Conservation (phyloP, 2,888 invertebrate species). For the Pardosa pseudoannulata region DNA sequence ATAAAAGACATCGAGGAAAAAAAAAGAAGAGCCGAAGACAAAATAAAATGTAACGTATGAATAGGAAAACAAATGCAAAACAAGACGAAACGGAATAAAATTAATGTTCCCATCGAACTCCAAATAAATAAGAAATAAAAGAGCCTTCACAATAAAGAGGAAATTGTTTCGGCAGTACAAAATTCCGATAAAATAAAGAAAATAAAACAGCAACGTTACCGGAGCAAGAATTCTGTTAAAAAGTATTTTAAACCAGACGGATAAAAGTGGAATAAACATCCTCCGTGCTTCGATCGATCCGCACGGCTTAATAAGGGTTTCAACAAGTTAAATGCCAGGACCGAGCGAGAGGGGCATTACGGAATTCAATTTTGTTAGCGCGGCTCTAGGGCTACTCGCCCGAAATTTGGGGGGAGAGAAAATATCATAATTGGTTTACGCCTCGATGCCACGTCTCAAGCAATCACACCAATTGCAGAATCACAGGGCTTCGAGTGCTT, state of each 20-base stretch:
- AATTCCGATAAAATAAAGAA: not conserved
- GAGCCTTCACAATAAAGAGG: slow-evolving; percentile 18
- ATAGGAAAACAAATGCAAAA: slow-evolving; percentile 10
- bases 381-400: too few species aligned
- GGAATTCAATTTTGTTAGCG: too few species aligned
- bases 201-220: not conserved
- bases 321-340: slow-evolving; percentile 10
- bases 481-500: too few species aligned
- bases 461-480: too few species aligned
- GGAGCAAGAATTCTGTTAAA: slow-evolving; percentile 7
- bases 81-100: slow-evolving; percentile 8
- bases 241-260: slow-evolving; percentile 3
- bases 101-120: slow-evolving; percentile 15
- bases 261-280: slow-evolving; percentile 17
- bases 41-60: not conserved
- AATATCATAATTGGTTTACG: too few species aligned
- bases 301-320: slow-evolving; percentile 3
- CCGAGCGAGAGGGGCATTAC: too few species aligned
- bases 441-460: too few species aligned
- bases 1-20: not conserved
- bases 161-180: slow-evolving; percentile 15
- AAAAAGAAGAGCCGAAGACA: not conserved
- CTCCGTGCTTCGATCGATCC: not conserved
- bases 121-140: slow-evolving; percentile 14
- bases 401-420: too few species aligned